Evolutionary conservation across 2,888 invertebrate species (phyloP).

Genomic region (Biston stratarius): DNA sequence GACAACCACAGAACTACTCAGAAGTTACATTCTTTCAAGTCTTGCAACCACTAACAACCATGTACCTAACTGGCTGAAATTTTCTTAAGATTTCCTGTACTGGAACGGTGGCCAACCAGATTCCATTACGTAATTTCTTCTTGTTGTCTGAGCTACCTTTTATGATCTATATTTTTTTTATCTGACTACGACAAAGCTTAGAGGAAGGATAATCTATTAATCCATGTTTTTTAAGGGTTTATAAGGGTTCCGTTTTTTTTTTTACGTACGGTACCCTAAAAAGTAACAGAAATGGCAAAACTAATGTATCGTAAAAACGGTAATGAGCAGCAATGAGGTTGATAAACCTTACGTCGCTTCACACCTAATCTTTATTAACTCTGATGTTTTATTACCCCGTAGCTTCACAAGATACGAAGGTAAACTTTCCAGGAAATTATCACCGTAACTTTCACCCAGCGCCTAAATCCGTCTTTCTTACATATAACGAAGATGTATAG

Average conservation of each 20-base stretch:
- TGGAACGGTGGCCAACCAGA: too few species aligned
- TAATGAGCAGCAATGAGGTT: too few species aligned
- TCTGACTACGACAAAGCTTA: too few species aligned
- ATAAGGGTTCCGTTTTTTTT: too few species aligned
- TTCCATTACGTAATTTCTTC: too few species aligned
- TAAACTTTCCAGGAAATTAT: slow-evolving; percentile 7
- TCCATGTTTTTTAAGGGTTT: too few species aligned
- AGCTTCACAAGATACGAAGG: slow-evolving; percentile 1
- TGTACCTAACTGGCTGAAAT: neutral
- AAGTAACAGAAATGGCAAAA: too few species aligned
- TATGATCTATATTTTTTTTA: neutral
- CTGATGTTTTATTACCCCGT: slow-evolving; percentile 9
- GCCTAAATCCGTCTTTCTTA: slow-evolving; percentile 26
- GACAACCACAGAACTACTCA: neutral
- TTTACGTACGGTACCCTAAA: too few species aligned
- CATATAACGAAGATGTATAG: slow-evolving; percentile 25
- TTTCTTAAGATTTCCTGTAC: neutral
- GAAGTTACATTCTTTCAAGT: neutral
- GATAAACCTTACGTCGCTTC: neutral
- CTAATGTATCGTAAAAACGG: too few species aligned
- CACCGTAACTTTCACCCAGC: neutral
- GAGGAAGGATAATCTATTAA: too few species aligned
- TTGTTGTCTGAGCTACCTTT: neutral
- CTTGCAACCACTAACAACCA: slow-evolving; percentile 7
- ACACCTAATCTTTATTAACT: neutral